Evolutionary conservation across 2,113 vertebrate genomes (phyloP), one percentile per base, ranked within the genome.

Genomic region (Heliornis fulica): DNA sequence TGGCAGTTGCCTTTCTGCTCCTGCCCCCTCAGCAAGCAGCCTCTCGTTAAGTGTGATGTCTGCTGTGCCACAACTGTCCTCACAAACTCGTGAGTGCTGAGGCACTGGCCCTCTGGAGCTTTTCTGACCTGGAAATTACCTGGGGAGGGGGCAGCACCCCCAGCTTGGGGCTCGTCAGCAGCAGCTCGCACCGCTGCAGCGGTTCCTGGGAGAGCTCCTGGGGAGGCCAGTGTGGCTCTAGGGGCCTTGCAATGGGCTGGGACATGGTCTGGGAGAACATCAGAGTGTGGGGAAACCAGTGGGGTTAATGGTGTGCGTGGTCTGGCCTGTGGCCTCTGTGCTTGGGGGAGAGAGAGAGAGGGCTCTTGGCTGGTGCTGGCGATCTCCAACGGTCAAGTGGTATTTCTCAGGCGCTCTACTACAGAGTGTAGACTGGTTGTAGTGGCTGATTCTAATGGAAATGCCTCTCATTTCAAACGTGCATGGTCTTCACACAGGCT

Each of bases 31-130:
- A 78, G 90, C 90, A 28, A 38, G 13, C 29, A 38, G 76, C 2
- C 64, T 28, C 83, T 94, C 77, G 1, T 93, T 71, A 87, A 91
- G 48, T 3, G 75, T 2, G 45, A 25, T 71, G 72, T 63, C 89
- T 82, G 94, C 48, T 66, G 94, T 34, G 93, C 83, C 83, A 71
- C 60, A 10, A 72, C 75, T 69, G 76, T 95, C 93, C 78, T 32
- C 1, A 7, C 3, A 7, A 89, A 34, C 61, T 53, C 16, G 13
- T 71, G 54, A 46, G 53, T 65, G 81, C 93, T 32, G 0, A 26
- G 71, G 68, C 4, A 1, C 0, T 56, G 28, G 61, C 7, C n/a
- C n/a, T n/a, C 80, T 66, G 91, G 72, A 59, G 51, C 4, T 9
- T 69, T 41, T 41, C 46, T 34, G 11, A 70, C 26, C 21, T 38